Evolutionary conservation across 2,888 invertebrate genomes (phyloP), one percentile per base, ranked within the genome.

Genomic region (Eilema caniola): DNA sequence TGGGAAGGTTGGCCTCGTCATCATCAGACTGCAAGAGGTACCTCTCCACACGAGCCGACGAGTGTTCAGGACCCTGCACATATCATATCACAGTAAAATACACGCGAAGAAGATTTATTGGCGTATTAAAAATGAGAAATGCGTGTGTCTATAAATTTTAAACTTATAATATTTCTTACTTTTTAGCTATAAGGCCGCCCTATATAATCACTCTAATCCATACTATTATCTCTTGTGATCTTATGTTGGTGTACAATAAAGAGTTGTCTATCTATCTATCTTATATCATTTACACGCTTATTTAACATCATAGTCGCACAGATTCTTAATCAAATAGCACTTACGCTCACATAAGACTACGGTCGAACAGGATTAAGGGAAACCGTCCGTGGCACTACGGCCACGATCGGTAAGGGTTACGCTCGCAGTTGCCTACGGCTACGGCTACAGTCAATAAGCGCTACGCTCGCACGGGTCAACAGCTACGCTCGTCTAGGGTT

Each of bases 1-100:
- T 86, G 0, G 97, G 97, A 75, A 97, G 92, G 70, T 92, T 76
- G 73, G 96, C 96, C 65, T 96, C 96, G 77, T 97, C 97, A 79
- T 98, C 97, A 78, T 97, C 97, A n/a, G 89, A 86, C 73, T 88
- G 86, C 76, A 83, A 83, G 71, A 98, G 93, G 82, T 97, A 98
- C 71, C 98, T 96, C 89, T 98, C 97, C 20, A 96, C 84, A 64
- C 97, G 96, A 2, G 90, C 96, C 0, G 97, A 97, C 8, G 97
- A 97, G 84, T 97, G 97, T 84, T 97, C 97, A 0, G 97, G 96
- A 12, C 97, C 97, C 96, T 97, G 96, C 25, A 65, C 56, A 53
- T 41, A 10, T 25, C 10, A 47, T 28, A 53, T 28, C 28, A 53
- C 10, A 1, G 53, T 53, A n/a, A n/a, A 53, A 53, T 16, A 41